phyloP scores from a whole-genome alignment of 2,113 vertebrate genomes.

The Stictonetta naevosa region DNA sequence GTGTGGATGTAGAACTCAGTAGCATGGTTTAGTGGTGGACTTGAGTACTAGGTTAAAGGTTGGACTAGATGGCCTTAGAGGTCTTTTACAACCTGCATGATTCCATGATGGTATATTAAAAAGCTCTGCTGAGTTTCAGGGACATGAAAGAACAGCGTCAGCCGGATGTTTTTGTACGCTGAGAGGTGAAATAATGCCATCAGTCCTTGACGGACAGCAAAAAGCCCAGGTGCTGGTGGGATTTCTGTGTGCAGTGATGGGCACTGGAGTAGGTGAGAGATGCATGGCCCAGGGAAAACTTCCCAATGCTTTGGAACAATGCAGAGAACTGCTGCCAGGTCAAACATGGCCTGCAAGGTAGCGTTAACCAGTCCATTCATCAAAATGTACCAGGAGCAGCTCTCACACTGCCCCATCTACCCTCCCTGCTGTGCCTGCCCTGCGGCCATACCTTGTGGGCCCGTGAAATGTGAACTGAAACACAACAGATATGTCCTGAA shows the following conservation, averaged over 20 bases:
- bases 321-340: neutral
- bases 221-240: constrained; percentile 11
- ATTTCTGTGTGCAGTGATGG: neutral
- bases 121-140: neutral
- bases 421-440: rapidly evolving
- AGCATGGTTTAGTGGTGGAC: too few species aligned
- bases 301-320: neutral
- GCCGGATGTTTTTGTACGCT: neutral
- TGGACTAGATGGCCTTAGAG: too few species aligned
- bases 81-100: too few species aligned
- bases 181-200: neutral
- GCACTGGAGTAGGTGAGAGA: constrained; percentile 25
- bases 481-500: neutral
- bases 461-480: neutral
- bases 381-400: neutral
- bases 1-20: too few species aligned
- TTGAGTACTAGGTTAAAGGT: too few species aligned
- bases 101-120: neutral
- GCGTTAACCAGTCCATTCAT: neutral
- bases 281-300: neutral
- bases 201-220: neutral
- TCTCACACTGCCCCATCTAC: neutral
- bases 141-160: neutral
- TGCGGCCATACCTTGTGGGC: too few species aligned
- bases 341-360: neutral